Evolutionary conservation across 2,113 vertebrate genomes (phyloP).

Genomic region (Ariopsis seemanni): DNA sequence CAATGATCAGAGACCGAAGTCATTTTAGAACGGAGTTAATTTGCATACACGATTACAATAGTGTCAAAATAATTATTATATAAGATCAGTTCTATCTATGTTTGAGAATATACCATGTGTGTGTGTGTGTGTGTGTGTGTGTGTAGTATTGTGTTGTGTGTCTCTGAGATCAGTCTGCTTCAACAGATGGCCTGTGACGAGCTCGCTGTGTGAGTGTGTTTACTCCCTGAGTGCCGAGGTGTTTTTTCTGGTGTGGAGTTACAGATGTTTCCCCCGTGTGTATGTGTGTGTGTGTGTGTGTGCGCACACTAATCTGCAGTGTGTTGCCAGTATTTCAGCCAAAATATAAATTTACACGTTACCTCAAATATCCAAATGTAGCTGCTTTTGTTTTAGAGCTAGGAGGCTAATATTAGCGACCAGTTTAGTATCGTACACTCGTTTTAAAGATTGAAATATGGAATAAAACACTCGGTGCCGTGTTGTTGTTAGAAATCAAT

Average conservation of each 20-base stretch:
- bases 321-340: neutral
- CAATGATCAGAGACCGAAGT: too few species aligned
- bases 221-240: neutral
- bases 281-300: slow-evolving; percentile 29
- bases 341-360: neutral
- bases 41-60: neutral
- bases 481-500: too few species aligned
- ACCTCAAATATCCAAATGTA: neutral
- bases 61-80: neutral
- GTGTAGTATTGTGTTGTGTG: neutral
- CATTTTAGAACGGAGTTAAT: neutral
- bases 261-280: slow-evolving; percentile 38
- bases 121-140: too few species aligned
- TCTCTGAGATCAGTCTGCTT: neutral
- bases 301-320: slow-evolving; percentile 4
- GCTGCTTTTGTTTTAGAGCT: neutral
- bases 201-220: neutral
- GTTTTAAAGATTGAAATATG: too few species aligned
- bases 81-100: neutral
- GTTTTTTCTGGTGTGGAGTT: slow-evolving; percentile 18
- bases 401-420: too few species aligned
- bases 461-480: too few species aligned
- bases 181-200: slow-evolving; percentile 15
- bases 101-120: neutral
- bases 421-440: too few species aligned